phyloP scores from a whole-genome alignment of 2,113 vertebrate genomes.

The Microcebus ravelobensis region DNA sequence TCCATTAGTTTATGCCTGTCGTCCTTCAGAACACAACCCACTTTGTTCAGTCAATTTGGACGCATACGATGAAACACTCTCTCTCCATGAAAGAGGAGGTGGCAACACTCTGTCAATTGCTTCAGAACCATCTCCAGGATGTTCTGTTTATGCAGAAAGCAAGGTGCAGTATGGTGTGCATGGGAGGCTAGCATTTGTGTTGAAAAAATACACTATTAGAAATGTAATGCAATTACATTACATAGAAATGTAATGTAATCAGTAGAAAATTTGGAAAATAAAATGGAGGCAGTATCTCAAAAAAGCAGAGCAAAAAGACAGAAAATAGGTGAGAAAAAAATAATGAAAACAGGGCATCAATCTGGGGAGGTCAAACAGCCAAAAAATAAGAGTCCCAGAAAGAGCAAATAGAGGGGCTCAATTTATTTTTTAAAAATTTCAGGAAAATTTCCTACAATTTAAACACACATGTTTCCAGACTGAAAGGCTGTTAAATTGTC shows the following conservation, averaged over 20 bases:
- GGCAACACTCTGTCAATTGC: neutral
- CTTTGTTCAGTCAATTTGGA: fast-evolving
- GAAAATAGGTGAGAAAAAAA: neutral
- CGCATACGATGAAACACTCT: neutral
- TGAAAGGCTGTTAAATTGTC: neutral
- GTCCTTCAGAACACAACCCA: neutral
- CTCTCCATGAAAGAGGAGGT: neutral
- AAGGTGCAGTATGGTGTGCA: neutral
- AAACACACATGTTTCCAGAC: neutral
- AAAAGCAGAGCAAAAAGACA: neutral
- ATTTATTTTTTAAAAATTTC: neutral
- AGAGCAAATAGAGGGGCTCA: neutral
- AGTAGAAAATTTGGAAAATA: neutral
- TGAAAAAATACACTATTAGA: neutral
- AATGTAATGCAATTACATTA: neutral
- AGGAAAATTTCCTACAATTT: neutral
- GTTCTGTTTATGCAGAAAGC: neutral
- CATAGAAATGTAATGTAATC: neutral
- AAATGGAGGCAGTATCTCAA: neutral
- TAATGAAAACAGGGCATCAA: neutral
- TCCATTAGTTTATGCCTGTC: no score
- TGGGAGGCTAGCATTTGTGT: neutral
- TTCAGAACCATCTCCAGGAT: neutral
- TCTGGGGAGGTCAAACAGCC: neutral
- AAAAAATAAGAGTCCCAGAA: neutral